Conservation (phyloP, 2,797 vertebrate species). For the Odontamblyopus lacepedii region DNA sequence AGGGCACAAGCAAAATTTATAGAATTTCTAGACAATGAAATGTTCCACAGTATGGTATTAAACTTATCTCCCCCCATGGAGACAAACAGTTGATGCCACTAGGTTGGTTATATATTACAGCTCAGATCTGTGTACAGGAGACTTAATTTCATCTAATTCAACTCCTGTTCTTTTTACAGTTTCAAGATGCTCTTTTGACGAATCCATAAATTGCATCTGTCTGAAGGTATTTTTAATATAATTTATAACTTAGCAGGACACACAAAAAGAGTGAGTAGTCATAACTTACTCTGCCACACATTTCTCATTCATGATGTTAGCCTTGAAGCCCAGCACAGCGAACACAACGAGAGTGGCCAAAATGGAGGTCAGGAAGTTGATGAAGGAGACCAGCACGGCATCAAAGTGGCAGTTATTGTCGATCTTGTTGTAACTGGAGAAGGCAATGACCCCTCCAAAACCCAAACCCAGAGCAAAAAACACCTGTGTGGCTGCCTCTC, state of each 20-base stretch:
- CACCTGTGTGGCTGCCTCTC: conserved; percentile 94
- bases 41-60: neutral
- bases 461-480: conserved; percentile 94
- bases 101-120: neutral
- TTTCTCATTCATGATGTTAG: conserved; percentile 97
- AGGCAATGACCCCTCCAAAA: conserved; percentile 95
- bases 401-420: conserved; percentile 98
- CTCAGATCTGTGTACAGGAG: neutral
- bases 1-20: conserved; percentile 1
- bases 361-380: conserved; percentile 94
- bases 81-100: neutral
- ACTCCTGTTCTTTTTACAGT: too few relatives aligned
- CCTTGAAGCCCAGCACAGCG: conserved; percentile 96
- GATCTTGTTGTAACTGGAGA: conserved; percentile 97
- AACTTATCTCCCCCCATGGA: neutral
- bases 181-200: too few relatives aligned
- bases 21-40: neutral
- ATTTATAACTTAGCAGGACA: too few relatives aligned
- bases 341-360: conserved; percentile 95
- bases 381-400: conserved; percentile 90
- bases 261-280: neutral
- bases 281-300: conserved; percentile 90
- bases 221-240: too few relatives aligned
- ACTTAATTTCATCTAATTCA: neutral
- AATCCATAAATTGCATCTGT: too few relatives aligned